A percentile compares a stretch with the other conserved stretches of the same genome.
These are phyloP conservation scores for Parasteatoda lunata DNA, from an alignment of 2,888 invertebrate genomes.

Conservation along the genomic window DNA sequence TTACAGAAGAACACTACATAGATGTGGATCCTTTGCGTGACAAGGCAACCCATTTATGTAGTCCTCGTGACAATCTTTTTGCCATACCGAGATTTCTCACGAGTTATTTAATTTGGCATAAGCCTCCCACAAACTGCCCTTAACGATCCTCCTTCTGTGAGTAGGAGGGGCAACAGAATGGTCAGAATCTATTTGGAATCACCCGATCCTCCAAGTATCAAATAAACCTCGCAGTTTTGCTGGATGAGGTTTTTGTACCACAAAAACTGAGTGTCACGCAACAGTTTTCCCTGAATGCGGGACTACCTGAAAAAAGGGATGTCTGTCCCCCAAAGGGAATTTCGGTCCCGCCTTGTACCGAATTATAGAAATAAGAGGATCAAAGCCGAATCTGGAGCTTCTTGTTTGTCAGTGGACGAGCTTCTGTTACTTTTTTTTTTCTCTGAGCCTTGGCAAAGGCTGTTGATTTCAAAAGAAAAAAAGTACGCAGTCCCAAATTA, in stretches of 20 bases:
- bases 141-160: conserved; percentile 52
- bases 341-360: neutral
- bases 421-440: too few relatives aligned
- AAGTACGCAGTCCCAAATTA: too few relatives aligned
- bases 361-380: neutral
- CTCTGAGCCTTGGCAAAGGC: too few relatives aligned
- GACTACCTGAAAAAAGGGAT: conserved; percentile 16
- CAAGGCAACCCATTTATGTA: conserved; percentile 31
- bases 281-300: neutral
- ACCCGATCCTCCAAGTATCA: conserved; percentile 44
- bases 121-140: conserved; percentile 49
- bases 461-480: too few relatives aligned
- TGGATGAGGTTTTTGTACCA: neutral
- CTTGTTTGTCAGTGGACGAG: too few relatives aligned
- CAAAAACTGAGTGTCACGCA: conserved; percentile 24
- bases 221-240: conserved; percentile 10
- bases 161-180: conserved; percentile 55
- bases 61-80: conserved; percentile 61
- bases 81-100: conserved; percentile 65
- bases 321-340: conserved; percentile 7
- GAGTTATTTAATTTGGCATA: conserved; percentile 65
- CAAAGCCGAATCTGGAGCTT: neutral
- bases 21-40: conserved; percentile 56
- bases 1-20: neutral
- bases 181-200: conserved; percentile 66